phyloP scores from a whole-genome alignment of 2,888 invertebrate genomes.

The Tetheella fluctuosa region DNA sequence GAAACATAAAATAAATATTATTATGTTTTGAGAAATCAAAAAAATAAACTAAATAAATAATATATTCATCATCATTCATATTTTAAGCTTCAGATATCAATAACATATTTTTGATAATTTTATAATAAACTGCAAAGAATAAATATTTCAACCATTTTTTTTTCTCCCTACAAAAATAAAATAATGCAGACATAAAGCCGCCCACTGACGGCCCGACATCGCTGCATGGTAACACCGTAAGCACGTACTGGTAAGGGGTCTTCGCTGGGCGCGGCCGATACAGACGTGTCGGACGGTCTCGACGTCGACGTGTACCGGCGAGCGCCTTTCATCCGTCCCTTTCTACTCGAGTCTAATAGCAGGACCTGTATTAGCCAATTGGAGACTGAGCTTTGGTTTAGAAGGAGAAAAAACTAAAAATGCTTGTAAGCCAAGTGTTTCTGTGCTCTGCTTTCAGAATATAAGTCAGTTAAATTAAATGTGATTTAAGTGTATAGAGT shows the following conservation, averaged over 20 bases:
- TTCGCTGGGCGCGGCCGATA: constrained; percentile 80
- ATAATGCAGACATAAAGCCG: constrained; percentile 35
- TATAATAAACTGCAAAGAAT: neutral
- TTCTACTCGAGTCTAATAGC: constrained; percentile 82
- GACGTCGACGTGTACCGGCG: constrained; percentile 78
- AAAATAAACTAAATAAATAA: no score
- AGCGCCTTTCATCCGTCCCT: constrained; percentile 67
- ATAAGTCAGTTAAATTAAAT: neutral
- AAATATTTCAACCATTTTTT: neutral
- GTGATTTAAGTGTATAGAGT: constrained; percentile 5
- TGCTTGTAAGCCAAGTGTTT: constrained; percentile 1
- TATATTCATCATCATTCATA: no score
- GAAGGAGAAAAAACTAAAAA: neutral
- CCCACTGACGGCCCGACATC: constrained; percentile 46
- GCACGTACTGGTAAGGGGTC: constrained; percentile 80
- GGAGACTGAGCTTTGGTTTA: constrained; percentile 45
- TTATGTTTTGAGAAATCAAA: no score
- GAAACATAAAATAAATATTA: no score
- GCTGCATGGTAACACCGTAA: constrained; percentile 72
- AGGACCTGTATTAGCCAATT: constrained; percentile 82
- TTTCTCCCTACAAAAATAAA: neutral
- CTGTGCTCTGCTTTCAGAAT: neutral
- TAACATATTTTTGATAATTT: neutral
- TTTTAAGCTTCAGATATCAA: no score
- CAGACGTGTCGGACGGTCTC: constrained; percentile 77